Evolutionary conservation across 2,888 invertebrate genomes (phyloP).

Genomic region (Lasiommata megera): DNA sequence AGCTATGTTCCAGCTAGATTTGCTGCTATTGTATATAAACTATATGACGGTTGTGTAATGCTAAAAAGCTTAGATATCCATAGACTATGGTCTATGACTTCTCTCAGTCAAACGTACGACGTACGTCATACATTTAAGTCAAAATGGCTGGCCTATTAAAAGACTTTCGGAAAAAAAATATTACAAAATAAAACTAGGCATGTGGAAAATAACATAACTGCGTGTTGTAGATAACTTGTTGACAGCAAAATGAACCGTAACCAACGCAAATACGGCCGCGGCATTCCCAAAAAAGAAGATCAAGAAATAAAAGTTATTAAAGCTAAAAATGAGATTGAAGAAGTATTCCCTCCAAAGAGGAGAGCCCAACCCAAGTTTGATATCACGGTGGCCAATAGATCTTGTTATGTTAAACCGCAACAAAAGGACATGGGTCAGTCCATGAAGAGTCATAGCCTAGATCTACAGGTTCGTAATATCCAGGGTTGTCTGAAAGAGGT

Average conservation of each 20-base stretch:
- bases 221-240: constrained; percentile 29
- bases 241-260: constrained; percentile 47
- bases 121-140: too few relatives aligned
- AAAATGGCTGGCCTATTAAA: too few relatives aligned
- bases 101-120: too few relatives aligned
- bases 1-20: too few relatives aligned
- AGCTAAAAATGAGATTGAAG: constrained; percentile 37
- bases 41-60: too few relatives aligned
- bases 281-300: constrained; percentile 30
- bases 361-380: constrained; percentile 27
- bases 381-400: constrained; percentile 43
- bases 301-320: constrained; percentile 23
- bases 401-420: constrained; percentile 47
- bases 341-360: constrained; percentile 37
- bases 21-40: too few relatives aligned
- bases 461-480: constrained; percentile 29
- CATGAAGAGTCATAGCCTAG: constrained; percentile 18
- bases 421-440: constrained; percentile 36
- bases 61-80: too few relatives aligned
- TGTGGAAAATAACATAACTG: background rate
- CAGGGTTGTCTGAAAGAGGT: too few relatives aligned
- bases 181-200: background rate
- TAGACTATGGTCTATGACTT: too few relatives aligned
- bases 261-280: constrained; percentile 41
- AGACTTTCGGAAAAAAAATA: background rate